Percentiles rank a stretch among this genome's conserved stretches.
Evolutionary conservation across 2,797 vertebrate species (phyloP).

Genomic region (Chromobotia macracanthus): DNA sequence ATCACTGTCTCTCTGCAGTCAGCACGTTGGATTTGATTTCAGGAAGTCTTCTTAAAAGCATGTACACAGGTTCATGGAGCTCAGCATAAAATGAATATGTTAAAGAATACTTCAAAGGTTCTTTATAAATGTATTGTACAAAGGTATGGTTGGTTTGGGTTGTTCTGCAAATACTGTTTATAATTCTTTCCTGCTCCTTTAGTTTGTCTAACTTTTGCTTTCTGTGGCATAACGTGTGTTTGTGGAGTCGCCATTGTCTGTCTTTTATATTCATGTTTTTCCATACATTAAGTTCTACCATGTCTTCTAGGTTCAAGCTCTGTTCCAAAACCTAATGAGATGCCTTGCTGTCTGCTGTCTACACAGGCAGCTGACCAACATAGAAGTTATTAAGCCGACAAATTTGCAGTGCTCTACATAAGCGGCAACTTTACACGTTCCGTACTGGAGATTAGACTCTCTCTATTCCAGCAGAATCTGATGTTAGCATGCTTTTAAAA

Average conservation of each 20-base stretch:
- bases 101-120: constrained; percentile 14
- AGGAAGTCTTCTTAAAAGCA: background rate
- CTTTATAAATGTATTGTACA: constrained; percentile 5
- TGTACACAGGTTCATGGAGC: constrained; percentile 18
- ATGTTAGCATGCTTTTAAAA: too few species aligned
- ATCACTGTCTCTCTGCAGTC: constrained; percentile 11
- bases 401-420: too few species aligned
- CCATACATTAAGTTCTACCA: constrained; percentile 52
- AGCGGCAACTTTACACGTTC: too few species aligned
- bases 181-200: constrained; percentile 25
- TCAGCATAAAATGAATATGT: constrained; percentile 3
- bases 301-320: constrained; percentile 61
- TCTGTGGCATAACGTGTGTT: constrained; percentile 39
- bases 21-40: constrained; percentile 1
- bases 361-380: too few species aligned
- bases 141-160: constrained; percentile 19
- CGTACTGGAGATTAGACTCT: too few species aligned
- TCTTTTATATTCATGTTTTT: constrained; percentile 50
- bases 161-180: constrained; percentile 54
- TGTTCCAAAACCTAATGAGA: constrained; percentile 4
- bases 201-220: constrained; percentile 42
- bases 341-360: background rate
- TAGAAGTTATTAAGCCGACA: too few species aligned
- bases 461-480: too few species aligned
- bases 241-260: constrained; percentile 39